These are phyloP conservation scores for Pogona vitticeps DNA, from an alignment of 2,113 vertebrate genomes.

Conservation along the genomic window DNA sequence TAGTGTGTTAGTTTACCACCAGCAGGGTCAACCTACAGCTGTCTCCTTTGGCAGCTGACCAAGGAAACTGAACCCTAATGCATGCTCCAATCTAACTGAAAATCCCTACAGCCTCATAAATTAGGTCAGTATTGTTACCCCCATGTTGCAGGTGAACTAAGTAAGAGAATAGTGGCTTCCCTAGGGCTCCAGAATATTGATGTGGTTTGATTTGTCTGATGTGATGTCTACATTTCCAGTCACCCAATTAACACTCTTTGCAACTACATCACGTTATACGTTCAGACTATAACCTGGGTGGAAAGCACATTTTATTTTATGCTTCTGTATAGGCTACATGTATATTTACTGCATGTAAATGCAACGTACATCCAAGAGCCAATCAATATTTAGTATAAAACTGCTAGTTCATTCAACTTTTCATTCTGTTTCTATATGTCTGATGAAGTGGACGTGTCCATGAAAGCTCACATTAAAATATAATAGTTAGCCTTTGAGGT, in stretches of 20 bases:
- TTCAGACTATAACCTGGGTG: neutral
- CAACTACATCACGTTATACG: neutral
- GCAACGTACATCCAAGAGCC: too few species aligned
- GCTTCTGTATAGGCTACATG: neutral
- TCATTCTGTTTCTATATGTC: too few species aligned
- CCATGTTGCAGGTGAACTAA: neutral
- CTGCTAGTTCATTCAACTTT: too few species aligned
- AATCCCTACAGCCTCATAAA: neutral
- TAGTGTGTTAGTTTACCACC: neutral
- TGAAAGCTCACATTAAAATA: too few species aligned
- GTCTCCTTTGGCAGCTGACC: neutral
- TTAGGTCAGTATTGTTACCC: neutral
- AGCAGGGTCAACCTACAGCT: neutral
- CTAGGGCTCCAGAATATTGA: neutral
- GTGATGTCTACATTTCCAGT: neutral
- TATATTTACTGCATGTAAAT: too few species aligned
- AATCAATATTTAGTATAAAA: too few species aligned
- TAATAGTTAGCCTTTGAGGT: too few species aligned
- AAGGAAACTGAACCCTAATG: neutral
- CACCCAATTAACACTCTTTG: neutral
- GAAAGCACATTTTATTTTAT: neutral
- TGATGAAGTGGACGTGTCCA: too few species aligned
- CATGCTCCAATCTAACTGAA: too few species aligned
- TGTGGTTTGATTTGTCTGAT: neutral
- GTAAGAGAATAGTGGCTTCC: neutral